Conservation (phyloP, 2,113 vertebrate genomes). For the Cryptomyrus ogoouensis region DNA sequence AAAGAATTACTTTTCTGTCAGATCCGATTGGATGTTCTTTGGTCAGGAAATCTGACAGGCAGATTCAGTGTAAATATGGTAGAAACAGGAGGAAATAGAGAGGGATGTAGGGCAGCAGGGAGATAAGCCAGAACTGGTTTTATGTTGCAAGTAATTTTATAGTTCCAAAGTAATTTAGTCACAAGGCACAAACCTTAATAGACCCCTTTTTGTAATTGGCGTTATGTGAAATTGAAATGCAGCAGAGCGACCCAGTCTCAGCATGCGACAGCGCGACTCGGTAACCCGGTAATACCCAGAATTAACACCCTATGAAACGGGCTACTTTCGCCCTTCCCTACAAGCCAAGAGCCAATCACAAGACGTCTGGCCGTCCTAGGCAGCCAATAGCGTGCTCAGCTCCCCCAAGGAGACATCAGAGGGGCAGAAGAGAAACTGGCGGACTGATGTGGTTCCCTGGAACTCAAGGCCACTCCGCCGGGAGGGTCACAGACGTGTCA, state of each 20-base stretch:
- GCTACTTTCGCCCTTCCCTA: not conserved
- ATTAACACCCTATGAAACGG: conserved; percentile 10
- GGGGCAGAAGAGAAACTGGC: not conserved
- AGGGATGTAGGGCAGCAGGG: conserved; percentile 8
- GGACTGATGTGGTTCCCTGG: not conserved
- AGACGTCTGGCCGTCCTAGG: not conserved
- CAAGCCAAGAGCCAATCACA: not conserved
- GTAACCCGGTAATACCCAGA: conserved; percentile 7
- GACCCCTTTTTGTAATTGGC: conserved; percentile 9
- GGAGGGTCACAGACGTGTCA: not conserved
- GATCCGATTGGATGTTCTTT: conserved; percentile 15
- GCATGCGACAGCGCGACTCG: not conserved
- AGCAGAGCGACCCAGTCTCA: conserved; percentile 11
- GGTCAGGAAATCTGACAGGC: conserved; percentile 4
- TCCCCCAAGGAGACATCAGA: not conserved
- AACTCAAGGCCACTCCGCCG: no score
- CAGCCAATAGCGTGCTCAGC: not conserved
- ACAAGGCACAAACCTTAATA: conserved; percentile 18
- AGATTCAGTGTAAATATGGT: conserved; percentile 7
- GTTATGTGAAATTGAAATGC: conserved; percentile 20
- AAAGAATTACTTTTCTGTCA: conserved; percentile 17
- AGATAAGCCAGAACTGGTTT: conserved; percentile 7
- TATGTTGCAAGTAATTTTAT: conserved; percentile 17
- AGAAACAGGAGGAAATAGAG: conserved; percentile 26
- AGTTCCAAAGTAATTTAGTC: conserved; percentile 16